These are phyloP conservation scores for Mandrillus leucophaeus DNA, from an alignment of 2,113 vertebrate species.

Conservation along the genomic window DNA sequence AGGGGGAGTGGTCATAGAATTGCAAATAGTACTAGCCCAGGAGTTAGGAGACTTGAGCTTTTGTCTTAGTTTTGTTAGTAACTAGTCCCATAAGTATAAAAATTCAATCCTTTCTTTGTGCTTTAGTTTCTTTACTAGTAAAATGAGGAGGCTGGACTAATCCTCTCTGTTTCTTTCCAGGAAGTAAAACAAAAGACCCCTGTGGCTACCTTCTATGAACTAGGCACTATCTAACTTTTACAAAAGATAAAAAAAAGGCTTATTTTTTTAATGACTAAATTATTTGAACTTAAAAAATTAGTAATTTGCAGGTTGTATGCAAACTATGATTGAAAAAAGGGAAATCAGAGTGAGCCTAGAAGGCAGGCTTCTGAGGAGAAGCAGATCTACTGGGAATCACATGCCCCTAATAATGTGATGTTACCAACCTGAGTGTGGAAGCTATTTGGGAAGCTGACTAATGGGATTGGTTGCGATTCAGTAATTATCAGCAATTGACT, in stretches of 20 bases:
- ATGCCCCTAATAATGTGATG: not conserved
- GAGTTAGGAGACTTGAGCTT: conserved; percentile 1
- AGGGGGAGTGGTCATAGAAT: not conserved
- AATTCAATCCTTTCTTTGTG: not conserved
- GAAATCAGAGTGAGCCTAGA: not conserved
- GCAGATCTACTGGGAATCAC: not conserved
- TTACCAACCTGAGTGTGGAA: not conserved
- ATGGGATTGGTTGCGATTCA: not conserved
- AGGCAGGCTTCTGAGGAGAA: not conserved
- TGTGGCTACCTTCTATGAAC: not conserved
- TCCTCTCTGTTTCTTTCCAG: not conserved
- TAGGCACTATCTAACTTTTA: not conserved
- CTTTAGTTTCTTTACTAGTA: not conserved
- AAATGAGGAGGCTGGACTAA: not conserved
- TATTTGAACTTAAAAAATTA: conserved; percentile 28
- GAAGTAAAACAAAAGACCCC: not conserved
- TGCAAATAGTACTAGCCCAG: not conserved
- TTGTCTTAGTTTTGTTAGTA: not conserved
- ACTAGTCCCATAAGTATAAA: not conserved
- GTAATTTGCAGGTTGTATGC: not conserved
- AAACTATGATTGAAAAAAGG: not conserved
- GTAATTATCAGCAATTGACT: not conserved
- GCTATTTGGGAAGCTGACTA: not conserved
- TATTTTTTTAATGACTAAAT: not conserved
- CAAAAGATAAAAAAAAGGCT: not conserved